These are phyloP conservation scores for Manacus vitellinus DNA, from an alignment of 2,113 vertebrate species.

Conservation along the genomic window DNA sequence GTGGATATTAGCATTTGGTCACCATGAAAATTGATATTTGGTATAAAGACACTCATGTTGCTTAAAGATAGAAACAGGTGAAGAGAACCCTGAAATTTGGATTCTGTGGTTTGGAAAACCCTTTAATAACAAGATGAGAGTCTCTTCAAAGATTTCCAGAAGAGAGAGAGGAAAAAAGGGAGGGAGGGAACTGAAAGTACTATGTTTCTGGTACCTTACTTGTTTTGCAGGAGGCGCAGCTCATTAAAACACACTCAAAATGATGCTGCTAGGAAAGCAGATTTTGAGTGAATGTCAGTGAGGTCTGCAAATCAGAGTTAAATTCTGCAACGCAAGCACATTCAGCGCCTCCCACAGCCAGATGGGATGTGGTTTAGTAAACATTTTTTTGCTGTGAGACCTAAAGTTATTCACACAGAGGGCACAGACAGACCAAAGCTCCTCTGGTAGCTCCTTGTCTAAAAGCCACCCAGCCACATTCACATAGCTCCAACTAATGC, in stretches of 20 bases:
- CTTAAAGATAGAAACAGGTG: not conserved
- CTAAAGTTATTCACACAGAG: not conserved
- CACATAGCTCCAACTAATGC: not conserved
- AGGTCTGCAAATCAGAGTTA: not conserved
- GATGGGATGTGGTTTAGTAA: not conserved
- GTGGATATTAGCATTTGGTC: not conserved
- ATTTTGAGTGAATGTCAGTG: not conserved
- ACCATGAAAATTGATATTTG: not conserved
- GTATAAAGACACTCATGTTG: not conserved
- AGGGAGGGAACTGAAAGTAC: not conserved
- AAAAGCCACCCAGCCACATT: not conserved
- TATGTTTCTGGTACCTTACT: not conserved
- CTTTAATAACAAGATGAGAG: not conserved
- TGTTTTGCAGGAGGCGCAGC: not conserved
- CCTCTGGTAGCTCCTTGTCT: not conserved
- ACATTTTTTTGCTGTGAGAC: not conserved
- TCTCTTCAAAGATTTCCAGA: not conserved
- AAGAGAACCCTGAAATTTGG: not conserved
- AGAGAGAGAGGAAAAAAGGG: not conserved
- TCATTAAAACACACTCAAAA: slow-evolving; percentile 21
- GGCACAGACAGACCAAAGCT: not conserved
- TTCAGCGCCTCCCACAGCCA: not conserved
- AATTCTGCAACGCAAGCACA: not conserved
- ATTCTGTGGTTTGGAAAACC: not conserved
- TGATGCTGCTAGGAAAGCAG: not conserved